Evolutionary conservation across 1,140 invertebrate species (phyloP).

Genomic region (Trialeurodes vaporariorum): DNA sequence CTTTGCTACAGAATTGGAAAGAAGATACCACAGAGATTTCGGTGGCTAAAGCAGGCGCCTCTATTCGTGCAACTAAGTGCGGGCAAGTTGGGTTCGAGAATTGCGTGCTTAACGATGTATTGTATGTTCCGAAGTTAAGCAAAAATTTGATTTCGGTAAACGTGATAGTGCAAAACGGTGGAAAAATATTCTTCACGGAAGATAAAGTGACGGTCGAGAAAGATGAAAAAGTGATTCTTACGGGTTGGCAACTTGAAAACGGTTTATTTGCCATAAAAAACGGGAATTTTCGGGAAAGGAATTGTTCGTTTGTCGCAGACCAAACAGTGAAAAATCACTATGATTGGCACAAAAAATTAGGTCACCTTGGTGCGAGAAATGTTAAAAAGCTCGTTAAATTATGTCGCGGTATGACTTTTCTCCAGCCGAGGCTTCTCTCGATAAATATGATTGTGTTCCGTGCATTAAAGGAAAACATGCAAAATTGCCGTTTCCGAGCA

Average conservation of each 20-base stretch:
- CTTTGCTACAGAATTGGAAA: slow-evolving; percentile 15
- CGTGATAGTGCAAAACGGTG: background rate
- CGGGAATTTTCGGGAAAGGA: background rate
- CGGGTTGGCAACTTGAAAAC: background rate
- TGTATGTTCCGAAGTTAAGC: background rate
- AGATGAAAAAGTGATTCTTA: background rate
- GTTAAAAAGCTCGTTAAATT: background rate
- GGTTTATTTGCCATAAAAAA: background rate
- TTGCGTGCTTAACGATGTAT: background rate
- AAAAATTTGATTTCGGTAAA: background rate
- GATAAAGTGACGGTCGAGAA: background rate
- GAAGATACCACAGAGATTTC: slow-evolving; percentile 4
- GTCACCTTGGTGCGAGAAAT: background rate
- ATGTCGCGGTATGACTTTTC: background rate
- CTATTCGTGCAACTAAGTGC: background rate
- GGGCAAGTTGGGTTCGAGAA: background rate
- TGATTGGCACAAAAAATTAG: background rate
- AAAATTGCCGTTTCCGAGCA: background rate
- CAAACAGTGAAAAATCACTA: background rate
- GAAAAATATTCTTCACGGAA: background rate
- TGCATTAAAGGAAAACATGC: background rate
- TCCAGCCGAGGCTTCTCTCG: background rate
- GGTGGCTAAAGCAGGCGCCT: background rate
- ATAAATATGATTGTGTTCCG: background rate
- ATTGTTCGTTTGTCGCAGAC: background rate